These are phyloP conservation scores for Chionoecetes opilio DNA, from an alignment of 1,140 invertebrate genomes.

Conservation along the genomic window DNA sequence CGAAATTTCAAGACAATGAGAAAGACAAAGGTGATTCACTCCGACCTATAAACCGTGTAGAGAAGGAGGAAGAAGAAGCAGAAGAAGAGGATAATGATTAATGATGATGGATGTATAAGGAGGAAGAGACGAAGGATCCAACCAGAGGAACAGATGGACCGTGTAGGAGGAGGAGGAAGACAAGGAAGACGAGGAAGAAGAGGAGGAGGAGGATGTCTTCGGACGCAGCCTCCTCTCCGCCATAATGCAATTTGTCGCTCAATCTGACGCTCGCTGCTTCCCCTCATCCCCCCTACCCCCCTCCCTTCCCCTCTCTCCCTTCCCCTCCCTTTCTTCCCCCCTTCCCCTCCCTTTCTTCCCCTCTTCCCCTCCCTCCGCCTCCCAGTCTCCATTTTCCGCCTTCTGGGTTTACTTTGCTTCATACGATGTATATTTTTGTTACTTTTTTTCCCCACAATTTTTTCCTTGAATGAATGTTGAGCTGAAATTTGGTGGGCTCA, in stretches of 20 bases:
- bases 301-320: not conserved
- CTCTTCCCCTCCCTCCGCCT: not conserved
- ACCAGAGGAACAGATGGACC: not conserved
- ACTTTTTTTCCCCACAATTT: not conserved
- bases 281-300: not conserved
- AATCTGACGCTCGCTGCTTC: not conserved
- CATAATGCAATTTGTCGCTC: slow-evolving; percentile 19
- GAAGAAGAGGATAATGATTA: no score
- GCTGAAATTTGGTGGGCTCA: no score
- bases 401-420: not conserved
- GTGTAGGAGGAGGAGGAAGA: not conserved
- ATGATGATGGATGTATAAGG: no score
- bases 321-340: not conserved
- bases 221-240: not conserved
- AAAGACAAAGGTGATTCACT: not conserved
- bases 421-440: not conserved
- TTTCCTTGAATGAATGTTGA: no score
- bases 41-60: no score
- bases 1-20: no score
- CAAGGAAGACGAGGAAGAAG: not conserved
- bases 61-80: no score
- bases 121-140: not conserved
- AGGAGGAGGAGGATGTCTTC: not conserved
- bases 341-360: not conserved
- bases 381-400: not conserved